These are phyloP conservation scores for Psettodes erumei DNA, from an alignment of 2,113 vertebrate species.

Conservation along the genomic window DNA sequence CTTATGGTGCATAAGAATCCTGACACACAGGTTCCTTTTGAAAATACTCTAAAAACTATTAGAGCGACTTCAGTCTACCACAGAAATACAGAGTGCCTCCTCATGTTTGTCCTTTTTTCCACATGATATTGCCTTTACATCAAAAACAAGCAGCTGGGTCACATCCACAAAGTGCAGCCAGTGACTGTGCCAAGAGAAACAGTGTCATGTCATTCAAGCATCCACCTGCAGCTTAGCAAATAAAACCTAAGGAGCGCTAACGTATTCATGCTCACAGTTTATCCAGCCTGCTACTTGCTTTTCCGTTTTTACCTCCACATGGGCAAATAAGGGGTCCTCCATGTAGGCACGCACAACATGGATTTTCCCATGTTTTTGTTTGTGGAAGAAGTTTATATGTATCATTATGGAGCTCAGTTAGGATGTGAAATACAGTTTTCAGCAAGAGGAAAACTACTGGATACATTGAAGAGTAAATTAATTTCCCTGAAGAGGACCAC, in stretches of 20 bases:
- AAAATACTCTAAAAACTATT: conserved; percentile 6
- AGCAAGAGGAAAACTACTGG: conserved; percentile 69
- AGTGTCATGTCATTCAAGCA: conserved; percentile 61
- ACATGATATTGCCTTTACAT: conserved; percentile 47
- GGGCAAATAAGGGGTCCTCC: conserved; percentile 66
- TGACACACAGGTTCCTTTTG: background rate
- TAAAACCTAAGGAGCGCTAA: conserved; percentile 62
- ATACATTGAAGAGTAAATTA: conserved; percentile 46
- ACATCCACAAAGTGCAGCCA: conserved; percentile 35
- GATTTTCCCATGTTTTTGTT: conserved; percentile 79
- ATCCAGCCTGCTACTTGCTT: conserved; percentile 67
- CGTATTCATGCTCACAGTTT: conserved; percentile 72
- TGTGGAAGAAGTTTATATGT: conserved; percentile 69
- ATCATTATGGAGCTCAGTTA: conserved; percentile 51
- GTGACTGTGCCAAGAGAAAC: conserved; percentile 56
- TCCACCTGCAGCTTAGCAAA: conserved; percentile 78
- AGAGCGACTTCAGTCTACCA: background rate
- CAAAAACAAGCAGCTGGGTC: conserved; percentile 58
- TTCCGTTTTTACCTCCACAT: conserved; percentile 73
- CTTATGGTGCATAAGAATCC: too few relatives aligned
- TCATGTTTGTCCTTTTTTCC: conserved; percentile 30
- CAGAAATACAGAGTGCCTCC: conserved; percentile 25
- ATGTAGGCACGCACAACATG: conserved; percentile 52
- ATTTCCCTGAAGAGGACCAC: conserved; percentile 57
- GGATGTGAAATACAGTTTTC: conserved; percentile 46